Conservation (phyloP, 2,113 vertebrate species). For the Triplophysa rosa region DNA sequence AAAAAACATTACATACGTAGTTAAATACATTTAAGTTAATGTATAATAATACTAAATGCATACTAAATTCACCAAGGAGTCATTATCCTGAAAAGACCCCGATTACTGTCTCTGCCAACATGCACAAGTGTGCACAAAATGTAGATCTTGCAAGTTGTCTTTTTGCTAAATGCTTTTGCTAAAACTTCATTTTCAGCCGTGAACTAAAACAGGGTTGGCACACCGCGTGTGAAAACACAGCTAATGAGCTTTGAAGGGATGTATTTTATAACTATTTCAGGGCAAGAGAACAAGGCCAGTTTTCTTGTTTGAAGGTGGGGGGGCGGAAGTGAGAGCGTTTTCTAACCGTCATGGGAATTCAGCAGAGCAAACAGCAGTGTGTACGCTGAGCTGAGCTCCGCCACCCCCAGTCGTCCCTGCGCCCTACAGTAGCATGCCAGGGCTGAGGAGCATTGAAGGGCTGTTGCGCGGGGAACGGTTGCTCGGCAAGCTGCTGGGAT, state of each 20-base stretch:
- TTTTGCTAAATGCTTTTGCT: background rate
- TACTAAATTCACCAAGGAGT: too few relatives aligned
- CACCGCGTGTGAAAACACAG: slow-evolving; percentile 68
- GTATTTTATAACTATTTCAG: slow-evolving; percentile 68
- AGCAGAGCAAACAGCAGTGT: slow-evolving; percentile 77
- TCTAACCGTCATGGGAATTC: slow-evolving; percentile 76
- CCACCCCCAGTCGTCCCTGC: slow-evolving; percentile 41
- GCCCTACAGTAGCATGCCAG: slow-evolving; percentile 71
- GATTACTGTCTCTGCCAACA: too few relatives aligned
- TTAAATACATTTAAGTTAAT: too few relatives aligned
- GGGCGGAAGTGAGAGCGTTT: slow-evolving; percentile 71
- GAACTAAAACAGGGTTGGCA: slow-evolving; percentile 36
- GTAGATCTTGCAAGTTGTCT: background rate
- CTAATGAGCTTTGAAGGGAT: slow-evolving; percentile 70
- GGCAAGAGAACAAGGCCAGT: slow-evolving; percentile 72
- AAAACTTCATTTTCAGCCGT: background rate
- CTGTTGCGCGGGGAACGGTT: slow-evolving; percentile 75
- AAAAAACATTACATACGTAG: too few relatives aligned
- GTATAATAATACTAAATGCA: too few relatives aligned
- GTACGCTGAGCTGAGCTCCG: slow-evolving; percentile 71
- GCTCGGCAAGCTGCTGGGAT: slow-evolving; percentile 65
- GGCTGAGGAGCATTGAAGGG: slow-evolving; percentile 68
- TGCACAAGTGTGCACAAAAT: too few relatives aligned
- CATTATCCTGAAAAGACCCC: too few relatives aligned
- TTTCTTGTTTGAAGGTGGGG: slow-evolving; percentile 59